A percentile compares a stretch with the other conserved stretches of the same genome.
These are phyloP conservation scores for Scaptodrosophila latifasciaeformis DNA, from an alignment of 2,888 invertebrate genomes.

Conservation along the genomic window DNA sequence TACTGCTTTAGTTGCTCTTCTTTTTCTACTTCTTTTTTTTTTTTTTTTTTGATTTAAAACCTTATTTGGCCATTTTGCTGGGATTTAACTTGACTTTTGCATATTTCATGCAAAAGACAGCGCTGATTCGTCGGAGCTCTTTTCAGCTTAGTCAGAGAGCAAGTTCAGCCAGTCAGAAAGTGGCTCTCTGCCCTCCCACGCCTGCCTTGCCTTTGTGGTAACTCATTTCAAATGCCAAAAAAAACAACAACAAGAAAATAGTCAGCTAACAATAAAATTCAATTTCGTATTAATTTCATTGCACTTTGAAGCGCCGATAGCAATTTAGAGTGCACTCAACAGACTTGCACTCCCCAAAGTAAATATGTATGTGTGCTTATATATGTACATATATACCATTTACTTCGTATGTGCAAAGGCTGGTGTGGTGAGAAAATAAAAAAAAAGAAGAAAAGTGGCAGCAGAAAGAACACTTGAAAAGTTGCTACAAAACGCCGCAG, in stretches of 20 bases:
- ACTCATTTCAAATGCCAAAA: no score
- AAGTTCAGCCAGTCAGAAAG: no score
- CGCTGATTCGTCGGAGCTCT: no score
- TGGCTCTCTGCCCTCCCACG: background rate
- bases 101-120: background rate
- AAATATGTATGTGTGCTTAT: background rate
- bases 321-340: conserved; percentile 1
- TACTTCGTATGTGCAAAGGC: background rate
- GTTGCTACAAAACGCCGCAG: no score
- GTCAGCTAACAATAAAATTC: conserved; percentile 16
- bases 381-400: conserved; percentile 2
- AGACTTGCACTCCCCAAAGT: background rate
- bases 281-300: conserved; percentile 34
- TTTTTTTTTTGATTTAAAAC: conserved; percentile 9
- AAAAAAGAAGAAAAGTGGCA: no score
- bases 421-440: conserved; percentile 9
- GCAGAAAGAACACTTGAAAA: background rate
- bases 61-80: conserved; percentile 11
- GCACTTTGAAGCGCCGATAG: conserved; percentile 19
- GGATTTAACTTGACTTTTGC: background rate
- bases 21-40: conserved; percentile 9
- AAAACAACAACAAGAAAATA: no score
- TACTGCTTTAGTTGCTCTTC: no score
- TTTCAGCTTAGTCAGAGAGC: conserved; percentile 4
- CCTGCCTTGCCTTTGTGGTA: background rate